A percentile compares a stretch with the other conserved stretches of the same genome.
phyloP scores from a whole-genome alignment of 2,888 invertebrate species.

The Archips crataeganus region DNA sequence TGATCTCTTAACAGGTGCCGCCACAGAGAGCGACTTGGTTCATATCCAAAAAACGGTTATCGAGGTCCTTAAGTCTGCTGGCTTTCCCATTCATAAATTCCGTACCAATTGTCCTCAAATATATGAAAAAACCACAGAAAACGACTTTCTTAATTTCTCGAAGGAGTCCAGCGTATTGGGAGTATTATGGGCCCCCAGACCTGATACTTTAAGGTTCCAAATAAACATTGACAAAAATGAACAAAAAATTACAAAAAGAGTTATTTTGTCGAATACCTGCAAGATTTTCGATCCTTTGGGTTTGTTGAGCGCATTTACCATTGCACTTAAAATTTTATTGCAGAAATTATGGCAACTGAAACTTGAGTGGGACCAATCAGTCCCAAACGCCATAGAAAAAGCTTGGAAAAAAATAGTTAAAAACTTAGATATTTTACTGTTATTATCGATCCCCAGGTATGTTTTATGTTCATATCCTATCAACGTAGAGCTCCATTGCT shows the following conservation, averaged over 20 bases:
- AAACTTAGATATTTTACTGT: not conserved
- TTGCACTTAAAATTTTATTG: too few relatives aligned
- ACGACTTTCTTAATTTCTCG: not conserved
- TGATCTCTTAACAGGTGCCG: constrained; percentile 7
- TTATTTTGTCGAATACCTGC: constrained; percentile 1
- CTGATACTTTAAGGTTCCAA: not conserved
- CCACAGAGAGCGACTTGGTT: not conserved
- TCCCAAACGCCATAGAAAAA: not conserved
- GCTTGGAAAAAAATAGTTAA: constrained; percentile 1
- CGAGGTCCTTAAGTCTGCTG: not conserved
- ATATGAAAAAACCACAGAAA: not conserved
- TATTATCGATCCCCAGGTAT: constrained; percentile 3
- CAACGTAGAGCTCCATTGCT: constrained; percentile 3
- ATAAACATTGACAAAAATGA: not conserved
- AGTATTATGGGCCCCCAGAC: not conserved
- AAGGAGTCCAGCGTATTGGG: constrained; percentile 18
- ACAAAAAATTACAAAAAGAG: constrained; percentile 3
- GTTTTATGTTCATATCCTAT: not conserved
- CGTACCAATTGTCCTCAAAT: constrained; percentile 6
- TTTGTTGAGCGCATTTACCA: too few relatives aligned
- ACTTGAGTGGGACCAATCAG: too few relatives aligned
- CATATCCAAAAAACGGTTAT: not conserved
- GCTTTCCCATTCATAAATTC: constrained; percentile 13
- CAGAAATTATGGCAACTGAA: too few relatives aligned
- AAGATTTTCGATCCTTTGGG: too few relatives aligned